phyloP scores from a whole-genome alignment of 2,797 vertebrate species.

The Microctenopoma stevenorrisi region DNA sequence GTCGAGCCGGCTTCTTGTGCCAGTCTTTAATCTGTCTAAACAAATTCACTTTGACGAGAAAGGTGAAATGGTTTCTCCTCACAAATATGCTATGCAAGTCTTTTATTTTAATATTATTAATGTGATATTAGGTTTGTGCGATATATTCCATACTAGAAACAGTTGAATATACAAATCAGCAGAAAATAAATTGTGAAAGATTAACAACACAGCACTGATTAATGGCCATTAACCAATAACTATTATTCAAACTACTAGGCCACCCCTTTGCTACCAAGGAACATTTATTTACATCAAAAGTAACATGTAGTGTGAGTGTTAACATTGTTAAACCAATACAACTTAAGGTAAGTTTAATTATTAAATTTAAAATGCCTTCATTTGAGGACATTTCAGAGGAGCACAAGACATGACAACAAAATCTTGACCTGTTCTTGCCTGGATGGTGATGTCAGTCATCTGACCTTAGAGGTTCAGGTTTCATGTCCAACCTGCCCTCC shows the following conservation, averaged over 20 bases:
- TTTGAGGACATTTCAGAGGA: not conserved
- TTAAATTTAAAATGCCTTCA: not conserved
- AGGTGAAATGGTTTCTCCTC: not conserved
- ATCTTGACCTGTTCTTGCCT: too few species aligned
- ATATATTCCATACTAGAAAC: too few species aligned
- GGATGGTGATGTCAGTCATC: too few species aligned
- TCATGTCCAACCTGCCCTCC: not conserved
- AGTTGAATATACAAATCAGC: not conserved
- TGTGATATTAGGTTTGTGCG: not conserved
- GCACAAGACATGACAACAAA: not conserved
- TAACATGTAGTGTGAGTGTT: not conserved
- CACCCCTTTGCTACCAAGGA: not conserved
- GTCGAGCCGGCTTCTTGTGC: constrained; percentile 46
- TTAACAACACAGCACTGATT: not conserved
- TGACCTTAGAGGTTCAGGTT: too few species aligned
- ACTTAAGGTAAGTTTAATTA: not conserved
- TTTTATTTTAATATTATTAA: not conserved
- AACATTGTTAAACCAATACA: not conserved
- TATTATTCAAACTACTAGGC: not conserved
- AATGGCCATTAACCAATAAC: not conserved
- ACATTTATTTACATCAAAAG: not conserved
- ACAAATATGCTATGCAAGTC: not conserved
- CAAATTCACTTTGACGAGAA: not conserved
- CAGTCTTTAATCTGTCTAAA: constrained; percentile 2
- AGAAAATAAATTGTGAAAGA: not conserved